These are phyloP conservation scores for Operophtera brumata DNA, from an alignment of 2,888 invertebrate species.

Conservation along the genomic window DNA sequence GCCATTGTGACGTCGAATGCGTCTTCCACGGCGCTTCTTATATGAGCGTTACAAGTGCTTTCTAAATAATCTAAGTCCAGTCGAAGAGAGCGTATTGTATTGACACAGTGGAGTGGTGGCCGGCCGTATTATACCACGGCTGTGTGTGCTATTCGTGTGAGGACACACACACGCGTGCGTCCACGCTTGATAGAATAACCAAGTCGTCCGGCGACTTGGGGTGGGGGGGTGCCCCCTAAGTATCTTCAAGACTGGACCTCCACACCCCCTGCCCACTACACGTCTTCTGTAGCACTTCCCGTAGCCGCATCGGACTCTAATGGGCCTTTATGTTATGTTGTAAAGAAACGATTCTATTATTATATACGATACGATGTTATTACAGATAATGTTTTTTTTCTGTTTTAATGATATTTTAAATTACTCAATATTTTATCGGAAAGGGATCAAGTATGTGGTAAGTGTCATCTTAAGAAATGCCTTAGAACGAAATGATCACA, in stretches of 20 bases:
- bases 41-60: slow-evolving; percentile 82
- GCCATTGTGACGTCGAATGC: slow-evolving; percentile 78
- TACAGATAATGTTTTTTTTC: background rate
- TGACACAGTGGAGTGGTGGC: slow-evolving; percentile 81
- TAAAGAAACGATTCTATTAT: slow-evolving; percentile 52
- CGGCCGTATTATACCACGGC: slow-evolving; percentile 75
- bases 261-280: slow-evolving; percentile 73
- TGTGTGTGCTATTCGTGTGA: slow-evolving; percentile 57
- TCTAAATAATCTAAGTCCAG: slow-evolving; percentile 82
- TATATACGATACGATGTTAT: slow-evolving; percentile 13
- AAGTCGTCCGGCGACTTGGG: slow-evolving; percentile 74
- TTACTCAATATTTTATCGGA: too few species aligned
- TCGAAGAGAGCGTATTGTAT: slow-evolving; percentile 81
- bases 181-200: slow-evolving; percentile 81
- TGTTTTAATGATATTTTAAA: background rate
- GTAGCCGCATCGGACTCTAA: slow-evolving; percentile 73
- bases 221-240: slow-evolving; percentile 61
- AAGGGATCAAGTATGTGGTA: too few species aligned
- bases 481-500: too few species aligned
- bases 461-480: too few species aligned
- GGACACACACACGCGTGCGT: slow-evolving; percentile 55
- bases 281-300: slow-evolving; percentile 76
- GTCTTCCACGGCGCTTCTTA: slow-evolving; percentile 77
- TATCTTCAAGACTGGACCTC: slow-evolving; percentile 79
- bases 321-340: slow-evolving; percentile 71